Base-by-base conservation (phyloP, 1,140 invertebrate species). In the Sogatella furcifera region DNA sequence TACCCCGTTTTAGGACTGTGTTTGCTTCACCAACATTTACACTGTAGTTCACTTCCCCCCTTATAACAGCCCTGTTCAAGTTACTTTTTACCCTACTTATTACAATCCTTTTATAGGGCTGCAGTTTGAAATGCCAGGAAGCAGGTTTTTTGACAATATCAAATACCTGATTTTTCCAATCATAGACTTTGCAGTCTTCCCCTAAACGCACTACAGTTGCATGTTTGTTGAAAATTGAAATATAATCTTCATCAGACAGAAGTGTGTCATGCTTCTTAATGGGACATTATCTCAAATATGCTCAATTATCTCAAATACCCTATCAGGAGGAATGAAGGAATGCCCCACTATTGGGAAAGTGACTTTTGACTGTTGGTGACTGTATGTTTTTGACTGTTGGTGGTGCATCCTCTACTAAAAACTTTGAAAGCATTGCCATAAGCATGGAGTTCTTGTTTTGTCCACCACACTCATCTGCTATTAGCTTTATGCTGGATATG, bases 401-500 rank as follows among this genome's bases (percentile, higher is more conserved):
- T n/a, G 58, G 0, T 70, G 49, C 64, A 60, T 69, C 10, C 4
- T 38, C 11, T 38, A 38, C 34, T 38, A 38, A 10, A 4, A 4
- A 38, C 49, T 64, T 63, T 10, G 44, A 56, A 11, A 64, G 22
- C 66, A 64, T 55, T 41, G 62, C 65, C 14, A 65, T 61, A 13
- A 69, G 43, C 31, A 66, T 64, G n/a, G 62, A 52, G 56, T 70
- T 72, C 66, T 71, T 72, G 59, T 72, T 70, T 60, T 70, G 69
- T 13, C 63, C 64, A 22, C 55, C 62, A 54, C 66, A 70, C 5
- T 62, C 65, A 66, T 70, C 67, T 38, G 65, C 61, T 34, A 69
- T 60, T 17, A 69, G n/a, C n/a, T n/a, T n/a, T n/a, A n/a, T n/a
- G n/a, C n/a, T n/a, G n/a, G n/a, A n/a, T n/a, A n/a, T n/a, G n/a